A percentile compares a stretch with the other conserved stretches of the same genome.
phyloP scores from a whole-genome alignment of 2,113 vertebrate species.

The Geococcyx californianus region DNA sequence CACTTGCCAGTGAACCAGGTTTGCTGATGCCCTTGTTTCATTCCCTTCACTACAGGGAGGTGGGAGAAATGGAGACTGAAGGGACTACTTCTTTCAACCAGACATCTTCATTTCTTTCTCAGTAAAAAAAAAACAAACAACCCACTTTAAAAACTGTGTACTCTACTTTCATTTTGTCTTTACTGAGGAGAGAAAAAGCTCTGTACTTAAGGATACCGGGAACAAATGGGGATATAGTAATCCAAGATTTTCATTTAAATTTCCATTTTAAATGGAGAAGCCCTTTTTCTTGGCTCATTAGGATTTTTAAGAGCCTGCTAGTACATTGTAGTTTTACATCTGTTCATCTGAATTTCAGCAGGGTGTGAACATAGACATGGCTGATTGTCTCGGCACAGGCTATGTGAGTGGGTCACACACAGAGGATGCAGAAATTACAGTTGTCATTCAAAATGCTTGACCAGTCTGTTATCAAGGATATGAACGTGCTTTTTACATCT shows the following conservation, averaged over 20 bases:
- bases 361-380: not conserved
- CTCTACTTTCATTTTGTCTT: not conserved
- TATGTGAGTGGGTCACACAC: accelerated
- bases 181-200: not conserved
- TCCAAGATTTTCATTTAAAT: not conserved
- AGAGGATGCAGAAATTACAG: not conserved
- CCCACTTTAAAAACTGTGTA: not conserved
- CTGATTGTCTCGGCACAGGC: accelerated
- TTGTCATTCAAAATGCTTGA: not conserved
- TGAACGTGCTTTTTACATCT: not conserved
- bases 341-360: not conserved
- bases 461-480: not conserved
- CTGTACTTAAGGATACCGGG: accelerated
- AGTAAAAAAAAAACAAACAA: not conserved
- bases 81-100: not conserved
- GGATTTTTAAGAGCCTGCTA: not conserved
- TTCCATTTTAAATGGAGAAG: not conserved
- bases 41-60: not conserved
- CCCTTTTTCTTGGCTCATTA: not conserved
- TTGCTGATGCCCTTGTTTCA: not conserved
- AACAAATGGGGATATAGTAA: not conserved
- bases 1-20: not conserved
- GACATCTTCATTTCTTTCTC: not conserved
- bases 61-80: not conserved
- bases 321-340: not conserved